Evolutionary conservation across 2,113 vertebrate genomes (phyloP).

Genomic region (Gyps fulvus): DNA sequence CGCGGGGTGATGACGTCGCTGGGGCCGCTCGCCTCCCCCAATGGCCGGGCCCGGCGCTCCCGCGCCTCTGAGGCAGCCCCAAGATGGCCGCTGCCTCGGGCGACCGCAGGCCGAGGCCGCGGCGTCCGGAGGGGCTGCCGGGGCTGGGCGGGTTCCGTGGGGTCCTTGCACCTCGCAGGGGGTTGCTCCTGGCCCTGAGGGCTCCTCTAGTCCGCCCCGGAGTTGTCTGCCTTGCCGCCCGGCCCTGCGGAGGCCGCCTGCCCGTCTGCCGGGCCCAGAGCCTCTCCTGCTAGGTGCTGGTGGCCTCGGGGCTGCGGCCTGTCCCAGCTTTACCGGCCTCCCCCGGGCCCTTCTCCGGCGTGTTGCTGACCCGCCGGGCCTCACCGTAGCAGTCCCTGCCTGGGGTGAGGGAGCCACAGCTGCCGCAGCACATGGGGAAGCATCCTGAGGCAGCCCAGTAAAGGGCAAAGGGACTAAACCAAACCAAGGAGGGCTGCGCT

Average conservation of each 20-base stretch:
- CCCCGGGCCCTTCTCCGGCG: accelerated
- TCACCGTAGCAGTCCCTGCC: accelerated
- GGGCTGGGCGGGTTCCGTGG: accelerated
- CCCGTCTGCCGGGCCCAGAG: neutral
- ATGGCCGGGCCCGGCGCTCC: neutral
- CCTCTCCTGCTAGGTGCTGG: too few species aligned
- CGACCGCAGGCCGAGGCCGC: accelerated
- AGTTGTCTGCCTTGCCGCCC: too few species aligned
- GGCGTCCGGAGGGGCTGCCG: accelerated
- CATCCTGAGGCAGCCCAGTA: neutral
- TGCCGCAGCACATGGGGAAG: neutral
- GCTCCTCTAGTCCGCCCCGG: neutral
- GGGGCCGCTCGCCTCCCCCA: neutral
- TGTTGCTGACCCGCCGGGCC: too few species aligned
- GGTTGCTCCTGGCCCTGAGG: neutral
- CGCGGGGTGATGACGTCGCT: neutral
- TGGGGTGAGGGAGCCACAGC: accelerated
- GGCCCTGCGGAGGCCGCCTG: neutral
- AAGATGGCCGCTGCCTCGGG: neutral
- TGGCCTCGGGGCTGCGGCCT: neutral
- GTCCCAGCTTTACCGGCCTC: too few species aligned
- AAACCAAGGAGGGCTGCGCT: neutral
- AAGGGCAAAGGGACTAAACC: neutral
- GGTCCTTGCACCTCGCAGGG: accelerated
- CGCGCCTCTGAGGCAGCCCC: neutral